Evolutionary conservation across 2,113 vertebrate genomes (phyloP).

Genomic region (Callorhinus ursinus): DNA sequence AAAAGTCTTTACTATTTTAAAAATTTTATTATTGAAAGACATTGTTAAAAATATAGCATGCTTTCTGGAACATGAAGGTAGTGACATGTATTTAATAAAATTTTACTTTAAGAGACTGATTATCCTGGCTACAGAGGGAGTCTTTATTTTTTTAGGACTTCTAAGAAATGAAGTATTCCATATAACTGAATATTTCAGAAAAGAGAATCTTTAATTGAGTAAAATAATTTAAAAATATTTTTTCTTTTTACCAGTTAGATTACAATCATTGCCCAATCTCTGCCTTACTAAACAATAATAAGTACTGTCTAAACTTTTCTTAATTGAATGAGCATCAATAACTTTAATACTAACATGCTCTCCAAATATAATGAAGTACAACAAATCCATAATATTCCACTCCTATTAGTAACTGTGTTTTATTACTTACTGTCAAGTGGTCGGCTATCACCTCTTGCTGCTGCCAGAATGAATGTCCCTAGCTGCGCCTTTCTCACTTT

Average conservation of each 20-base stretch:
- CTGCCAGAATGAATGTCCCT: neutral
- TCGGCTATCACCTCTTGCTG: neutral
- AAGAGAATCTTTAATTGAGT: slow-evolving; percentile 32
- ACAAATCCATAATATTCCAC: neutral
- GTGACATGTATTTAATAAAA: neutral
- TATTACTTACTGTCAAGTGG: neutral
- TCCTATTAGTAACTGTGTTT: neutral
- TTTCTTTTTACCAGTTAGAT: neutral
- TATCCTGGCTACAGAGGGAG: neutral
- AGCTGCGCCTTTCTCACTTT: neutral
- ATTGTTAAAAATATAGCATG: neutral
- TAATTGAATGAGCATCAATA: slow-evolving; percentile 5
- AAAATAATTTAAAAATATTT: neutral
- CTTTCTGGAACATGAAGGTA: neutral
- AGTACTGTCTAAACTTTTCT: slow-evolving; percentile 11
- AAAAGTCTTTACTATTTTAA: slow-evolving; percentile 23
- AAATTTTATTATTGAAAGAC: slow-evolving; percentile 15
- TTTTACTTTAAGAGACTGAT: neutral
- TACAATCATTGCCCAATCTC: slow-evolving; percentile 3
- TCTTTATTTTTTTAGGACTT: slow-evolving; percentile 25
- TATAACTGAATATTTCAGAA: neutral
- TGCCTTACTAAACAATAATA: slow-evolving; percentile 10
- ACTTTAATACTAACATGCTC: neutral
- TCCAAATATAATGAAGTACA: neutral
- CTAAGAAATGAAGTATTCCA: neutral